Evolutionary conservation across 2,797 vertebrate species (phyloP).

Genomic region (Melanotaenia nigrans): DNA sequence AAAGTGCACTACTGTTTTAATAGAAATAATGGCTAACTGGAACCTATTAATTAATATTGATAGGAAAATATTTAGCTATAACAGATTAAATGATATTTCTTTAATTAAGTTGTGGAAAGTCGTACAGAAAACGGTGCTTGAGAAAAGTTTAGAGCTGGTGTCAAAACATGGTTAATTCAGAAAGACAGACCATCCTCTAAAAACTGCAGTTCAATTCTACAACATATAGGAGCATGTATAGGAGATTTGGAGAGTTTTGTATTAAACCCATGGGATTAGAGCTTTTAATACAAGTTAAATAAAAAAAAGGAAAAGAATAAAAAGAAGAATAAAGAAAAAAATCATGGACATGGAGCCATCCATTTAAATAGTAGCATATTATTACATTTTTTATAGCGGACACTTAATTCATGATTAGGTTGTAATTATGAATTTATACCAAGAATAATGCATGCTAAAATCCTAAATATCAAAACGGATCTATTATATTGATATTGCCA

Average conservation of each 20-base stretch:
- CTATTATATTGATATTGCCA: not conserved
- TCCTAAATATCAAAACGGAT: slow-evolving; percentile 4
- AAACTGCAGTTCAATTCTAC: not conserved
- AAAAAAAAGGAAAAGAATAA: too few relatives aligned
- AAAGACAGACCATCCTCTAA: not conserved
- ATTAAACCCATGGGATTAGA: too few relatives aligned
- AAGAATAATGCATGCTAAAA: not conserved
- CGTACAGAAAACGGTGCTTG: not conserved
- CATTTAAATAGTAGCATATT: not conserved
- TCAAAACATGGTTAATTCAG: not conserved
- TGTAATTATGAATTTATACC: not conserved
- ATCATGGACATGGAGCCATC: not conserved
- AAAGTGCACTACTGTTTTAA: not conserved
- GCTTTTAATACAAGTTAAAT: too few relatives aligned
- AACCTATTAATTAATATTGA: not conserved
- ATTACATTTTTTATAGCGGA: slow-evolving; percentile 15
- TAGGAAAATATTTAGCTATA: not conserved
- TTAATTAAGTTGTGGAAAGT: not conserved
- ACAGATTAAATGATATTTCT: not conserved
- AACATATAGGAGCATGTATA: not conserved
- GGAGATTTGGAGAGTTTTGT: too few relatives aligned
- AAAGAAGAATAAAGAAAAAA: too few relatives aligned
- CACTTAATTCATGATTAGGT: slow-evolving; percentile 19
- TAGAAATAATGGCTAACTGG: not conserved
- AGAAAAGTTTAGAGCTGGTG: not conserved